These are phyloP conservation scores for Ladona fulva DNA, from an alignment of 1,140 invertebrate species.

Conservation along the genomic window DNA sequence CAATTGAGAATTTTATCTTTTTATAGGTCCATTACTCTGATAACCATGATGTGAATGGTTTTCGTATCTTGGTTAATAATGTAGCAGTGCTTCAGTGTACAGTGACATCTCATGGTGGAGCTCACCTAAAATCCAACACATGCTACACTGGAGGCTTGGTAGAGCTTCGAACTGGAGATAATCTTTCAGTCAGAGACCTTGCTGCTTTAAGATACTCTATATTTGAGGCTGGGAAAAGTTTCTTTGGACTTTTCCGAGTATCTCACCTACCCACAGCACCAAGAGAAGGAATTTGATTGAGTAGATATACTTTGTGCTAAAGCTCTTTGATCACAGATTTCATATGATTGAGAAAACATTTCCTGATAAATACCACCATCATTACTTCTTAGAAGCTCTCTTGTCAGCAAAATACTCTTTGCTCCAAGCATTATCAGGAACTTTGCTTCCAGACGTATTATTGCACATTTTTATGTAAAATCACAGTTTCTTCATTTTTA, in stretches of 20 bases:
- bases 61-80: constrained; percentile 40
- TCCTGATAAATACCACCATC: too few species aligned
- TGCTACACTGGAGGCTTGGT: constrained; percentile 64
- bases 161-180: constrained; percentile 50
- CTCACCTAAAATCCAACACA: constrained; percentile 41
- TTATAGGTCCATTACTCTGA: constrained; percentile 52
- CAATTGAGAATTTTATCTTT: constrained; percentile 18
- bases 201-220: constrained; percentile 55
- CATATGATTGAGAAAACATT: too few species aligned
- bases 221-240: constrained; percentile 64
- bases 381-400: too few species aligned
- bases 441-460: too few species aligned
- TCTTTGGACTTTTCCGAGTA: constrained; percentile 68
- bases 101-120: constrained; percentile 37
- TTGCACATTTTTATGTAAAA: too few species aligned
- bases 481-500: too few species aligned
- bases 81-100: constrained; percentile 48
- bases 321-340: too few species aligned
- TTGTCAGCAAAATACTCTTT: too few species aligned
- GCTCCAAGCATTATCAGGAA: too few species aligned
- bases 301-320: too few species aligned
- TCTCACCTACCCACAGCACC: constrained; percentile 36
- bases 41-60: constrained; percentile 52
- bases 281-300: not conserved
- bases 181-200: constrained; percentile 54